phyloP scores from a whole-genome alignment of 2,888 invertebrate genomes.

The Ceratothoa steindachneri region DNA sequence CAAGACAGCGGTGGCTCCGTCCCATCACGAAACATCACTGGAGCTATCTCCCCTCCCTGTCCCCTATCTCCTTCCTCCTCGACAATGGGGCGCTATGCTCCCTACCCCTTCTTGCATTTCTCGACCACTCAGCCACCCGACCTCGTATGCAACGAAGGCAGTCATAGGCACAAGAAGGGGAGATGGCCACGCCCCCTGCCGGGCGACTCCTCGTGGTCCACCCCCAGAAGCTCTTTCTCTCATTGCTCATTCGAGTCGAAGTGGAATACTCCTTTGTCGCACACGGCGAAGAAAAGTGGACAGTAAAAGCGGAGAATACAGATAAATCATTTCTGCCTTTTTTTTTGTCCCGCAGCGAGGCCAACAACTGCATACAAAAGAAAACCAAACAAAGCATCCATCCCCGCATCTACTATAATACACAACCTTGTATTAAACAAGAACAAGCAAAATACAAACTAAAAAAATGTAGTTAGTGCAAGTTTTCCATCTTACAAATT shows the following conservation, averaged over 20 bases:
- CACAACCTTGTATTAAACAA: no score
- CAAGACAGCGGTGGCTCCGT: conserved; percentile 41
- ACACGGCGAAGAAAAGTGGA: neutral
- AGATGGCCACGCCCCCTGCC: neutral
- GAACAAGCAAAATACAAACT: no score
- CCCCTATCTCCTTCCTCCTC: conserved; percentile 37
- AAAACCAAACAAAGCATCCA: no score
- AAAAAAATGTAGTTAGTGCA: no score
- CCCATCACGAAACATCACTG: conserved; percentile 44
- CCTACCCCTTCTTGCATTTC: neutral
- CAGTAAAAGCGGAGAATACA: neutral
- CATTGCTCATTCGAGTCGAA: conserved; percentile 2
- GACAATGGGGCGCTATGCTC: conserved; percentile 12
- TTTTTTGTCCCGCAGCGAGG: no score
- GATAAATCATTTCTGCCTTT: conserved; percentile 12
- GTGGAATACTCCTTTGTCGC: neutral
- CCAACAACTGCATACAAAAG: no score
- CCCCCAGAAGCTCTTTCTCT: conserved; percentile 9
- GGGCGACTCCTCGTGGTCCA: neutral
- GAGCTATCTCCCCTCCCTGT: conserved; percentile 41
- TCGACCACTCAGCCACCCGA: conserved; percentile 24
- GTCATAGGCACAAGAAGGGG: neutral
- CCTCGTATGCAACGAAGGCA: conserved; percentile 8
- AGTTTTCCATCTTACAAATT: no score
- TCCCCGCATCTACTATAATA: no score